These are phyloP conservation scores for Phylloscopus trochiloides DNA, from an alignment of 2,113 vertebrate species.

Conservation along the genomic window DNA sequence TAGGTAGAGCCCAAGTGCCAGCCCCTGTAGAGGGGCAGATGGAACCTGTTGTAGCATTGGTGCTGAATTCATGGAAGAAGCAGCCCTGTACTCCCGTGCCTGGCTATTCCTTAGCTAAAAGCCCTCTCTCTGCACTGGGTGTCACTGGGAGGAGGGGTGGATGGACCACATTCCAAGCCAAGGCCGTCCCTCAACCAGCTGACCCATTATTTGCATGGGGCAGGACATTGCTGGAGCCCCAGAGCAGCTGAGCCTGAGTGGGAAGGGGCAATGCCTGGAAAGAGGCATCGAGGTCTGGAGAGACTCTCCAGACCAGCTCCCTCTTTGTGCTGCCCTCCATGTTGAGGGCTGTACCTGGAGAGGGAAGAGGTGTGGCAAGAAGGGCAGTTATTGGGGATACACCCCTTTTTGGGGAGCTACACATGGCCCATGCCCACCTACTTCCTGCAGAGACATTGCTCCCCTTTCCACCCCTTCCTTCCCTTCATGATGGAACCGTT, in stretches of 20 bases:
- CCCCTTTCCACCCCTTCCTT: background rate
- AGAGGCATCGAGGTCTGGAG: background rate
- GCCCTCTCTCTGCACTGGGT: background rate
- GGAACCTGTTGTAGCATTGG: background rate
- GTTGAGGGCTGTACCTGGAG: rapidly evolving
- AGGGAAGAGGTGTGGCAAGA: background rate
- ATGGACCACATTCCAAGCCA: background rate
- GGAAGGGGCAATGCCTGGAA: background rate
- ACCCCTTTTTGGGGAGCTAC: background rate
- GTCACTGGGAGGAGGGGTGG: background rate
- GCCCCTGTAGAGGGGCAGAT: rapidly evolving
- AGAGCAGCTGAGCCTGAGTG: background rate
- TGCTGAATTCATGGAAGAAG: background rate
- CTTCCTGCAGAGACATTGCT: rapidly evolving
- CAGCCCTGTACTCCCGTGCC: background rate
- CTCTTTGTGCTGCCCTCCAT: background rate
- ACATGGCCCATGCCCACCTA: rapidly evolving
- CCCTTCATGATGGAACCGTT: background rate
- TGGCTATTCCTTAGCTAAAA: background rate
- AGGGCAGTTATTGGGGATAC: background rate
- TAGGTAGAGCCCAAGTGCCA: background rate
- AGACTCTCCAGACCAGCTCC: background rate
- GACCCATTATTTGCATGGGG: rapidly evolving
- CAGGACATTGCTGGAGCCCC: background rate
- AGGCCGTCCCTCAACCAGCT: background rate